Base-by-base conservation (phyloP, 1,140 invertebrate genomes). In the Riptortus pedestris region DNA sequence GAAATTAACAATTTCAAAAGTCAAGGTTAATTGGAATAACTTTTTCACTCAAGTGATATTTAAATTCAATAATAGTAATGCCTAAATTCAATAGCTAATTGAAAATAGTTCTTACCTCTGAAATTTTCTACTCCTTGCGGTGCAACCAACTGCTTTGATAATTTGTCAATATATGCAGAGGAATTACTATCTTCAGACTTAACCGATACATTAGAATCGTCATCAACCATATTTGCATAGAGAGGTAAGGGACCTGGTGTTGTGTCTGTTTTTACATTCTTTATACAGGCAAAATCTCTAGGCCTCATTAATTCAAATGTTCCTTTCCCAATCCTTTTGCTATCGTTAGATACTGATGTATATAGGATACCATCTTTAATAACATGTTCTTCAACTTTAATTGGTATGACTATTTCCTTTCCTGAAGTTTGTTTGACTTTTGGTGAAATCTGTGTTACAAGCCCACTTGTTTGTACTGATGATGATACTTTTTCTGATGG, bases 271-370 rank as follows among this genome's bases (percentile, higher is more conserved):
- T 75, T 78, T 26, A 69, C 72, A 2, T 76, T 75, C 67, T 77
- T 75, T 58, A 79, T 78, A 45, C 70, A 72, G 0, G 74, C 75
- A 66, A 79, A 81, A 64, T 80, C 79, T 24, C 75, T 71, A 0
- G 76, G 75, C 26, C 75, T 70, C 64, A 80, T 79, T 22, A 80
- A 66, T 58, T 79, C 75, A 63, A 79, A 79, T 26, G 73, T 74
- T 57, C 73, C 75, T 31, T 70, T 74, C 27, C 71, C 67, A 11
- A 71, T 71, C 28, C 68, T 70, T 16, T 57, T 66, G 2, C 27
- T 22, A 38, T 66, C 58, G 55, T 67, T 64, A 12, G 67, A 72
- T 28, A 69, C 66, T 12, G 73, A 73, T 38, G 70, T 73, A 31
- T 72, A 71, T 2, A 73, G 33, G 7, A 69, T 58, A 26, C 74